These are phyloP conservation scores for Mizuhopecten yessoensis DNA, from an alignment of 1,140 invertebrate species.

Conservation along the genomic window DNA sequence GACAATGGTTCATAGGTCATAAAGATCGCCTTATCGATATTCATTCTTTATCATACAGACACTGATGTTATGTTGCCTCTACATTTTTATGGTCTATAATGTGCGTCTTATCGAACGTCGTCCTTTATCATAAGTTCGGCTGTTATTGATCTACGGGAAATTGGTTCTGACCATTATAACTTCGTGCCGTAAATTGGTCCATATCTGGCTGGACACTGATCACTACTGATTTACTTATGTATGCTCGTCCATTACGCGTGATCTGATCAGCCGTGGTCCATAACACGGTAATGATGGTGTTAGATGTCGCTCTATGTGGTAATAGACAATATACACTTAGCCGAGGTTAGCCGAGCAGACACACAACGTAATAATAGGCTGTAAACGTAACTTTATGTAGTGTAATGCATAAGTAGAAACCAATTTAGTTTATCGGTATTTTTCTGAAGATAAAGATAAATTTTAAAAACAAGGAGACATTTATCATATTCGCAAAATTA, in stretches of 20 bases:
- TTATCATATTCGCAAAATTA: too few species aligned
- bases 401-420: too few species aligned
- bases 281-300: not conserved
- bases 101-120: not conserved
- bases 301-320: not conserved
- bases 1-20: not conserved
- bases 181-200: not conserved
- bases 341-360: not conserved
- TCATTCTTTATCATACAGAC: not conserved
- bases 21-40: not conserved
- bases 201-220: not conserved
- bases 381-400: too few species aligned
- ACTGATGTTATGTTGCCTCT: not conserved
- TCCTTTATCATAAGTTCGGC: not conserved
- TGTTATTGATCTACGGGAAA: not conserved
- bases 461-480: too few species aligned
- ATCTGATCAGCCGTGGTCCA: not conserved
- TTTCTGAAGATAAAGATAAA: too few species aligned
- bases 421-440: too few species aligned
- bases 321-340: conserved; percentile 31
- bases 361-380: not conserved
- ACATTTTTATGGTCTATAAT: not conserved
- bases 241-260: not conserved
- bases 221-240: not conserved
- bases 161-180: conserved; percentile 33